phyloP scores from a whole-genome alignment of 1,140 invertebrate genomes.

The Polypedilum pembai region DNA sequence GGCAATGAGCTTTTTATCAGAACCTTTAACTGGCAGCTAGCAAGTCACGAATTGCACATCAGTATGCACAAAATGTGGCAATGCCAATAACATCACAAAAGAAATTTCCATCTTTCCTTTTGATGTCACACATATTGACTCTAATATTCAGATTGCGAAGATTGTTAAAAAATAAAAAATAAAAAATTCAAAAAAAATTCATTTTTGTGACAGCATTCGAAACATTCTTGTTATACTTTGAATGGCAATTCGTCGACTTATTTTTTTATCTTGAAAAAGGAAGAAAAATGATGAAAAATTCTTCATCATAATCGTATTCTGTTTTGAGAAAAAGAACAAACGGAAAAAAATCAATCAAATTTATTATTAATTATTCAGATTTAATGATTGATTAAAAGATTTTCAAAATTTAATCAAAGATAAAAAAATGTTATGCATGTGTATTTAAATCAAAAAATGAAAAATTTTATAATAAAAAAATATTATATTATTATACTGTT shows the following conservation, averaged over 20 bases:
- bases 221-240: neutral
- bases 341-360: neutral
- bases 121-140: no score
- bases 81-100: no score
- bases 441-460: neutral
- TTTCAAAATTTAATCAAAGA: conserved; percentile 13
- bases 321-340: neutral
- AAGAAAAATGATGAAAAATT: neutral
- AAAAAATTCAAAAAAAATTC: no score
- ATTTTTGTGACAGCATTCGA: no score
- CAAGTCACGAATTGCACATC: conserved; percentile 11
- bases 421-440: conserved; percentile 18
- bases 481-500: conserved; percentile 7
- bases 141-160: no score
- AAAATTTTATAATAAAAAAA: conserved; percentile 14
- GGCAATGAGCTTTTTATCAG: conserved; percentile 8
- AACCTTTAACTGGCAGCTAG: conserved; percentile 16
- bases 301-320: no score
- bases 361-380: conserved; percentile 20
- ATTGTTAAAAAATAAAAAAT: no score
- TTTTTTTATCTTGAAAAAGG: neutral
- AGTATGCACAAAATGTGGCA: neutral
- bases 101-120: no score
- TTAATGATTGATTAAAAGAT: neutral
- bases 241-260: neutral